Base-by-base conservation (phyloP, 2,797 vertebrate genomes). In the Danio tinwini region DNA sequence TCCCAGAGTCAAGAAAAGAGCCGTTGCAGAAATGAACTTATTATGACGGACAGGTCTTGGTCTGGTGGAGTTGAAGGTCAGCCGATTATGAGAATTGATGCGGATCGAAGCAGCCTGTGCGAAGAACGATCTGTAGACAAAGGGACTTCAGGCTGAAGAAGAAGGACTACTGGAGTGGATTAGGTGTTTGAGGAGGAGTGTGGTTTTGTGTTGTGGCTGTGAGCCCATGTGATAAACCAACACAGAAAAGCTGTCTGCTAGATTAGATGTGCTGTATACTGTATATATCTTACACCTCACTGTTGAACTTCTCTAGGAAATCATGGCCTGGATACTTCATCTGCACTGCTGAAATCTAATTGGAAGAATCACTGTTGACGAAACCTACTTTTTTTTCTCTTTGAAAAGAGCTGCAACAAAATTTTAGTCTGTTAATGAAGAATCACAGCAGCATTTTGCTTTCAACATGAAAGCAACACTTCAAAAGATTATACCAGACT, bases 21-120 rank as follows among this genome's bases (percentile, higher is more conserved):
- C 29, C 10, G 13, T 50, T 39, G 29, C 55, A 8, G 55, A 68
- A 52, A 70, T 37, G 14, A 9, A 78, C 8, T 50, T 19, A 61
- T 58, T 49, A 21, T 50, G n/a, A 61, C 69, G 55, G 76, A 61
- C 65, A 61, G 44, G 55, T 59, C 4, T 2, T 61, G 53, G 64
- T 61, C 75, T 69, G 53, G 44, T 69, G 55, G 42, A 67, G 42
- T 17, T 68, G 52, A 59, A 78, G 65, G 76, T 62, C 56, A 74
- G 72, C 69, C 55, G 65, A 70, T 78, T 78, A 69, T 78, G 65
- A 69, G 64, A 69, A 69, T 53, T 61, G 65, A 42, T 78, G 44
- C 17, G 12, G 76, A 78, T 78, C 64, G 44, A 78, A 78, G 65
- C n/a, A 78, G 53, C n/a, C 53, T 9, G 12, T 77, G 21, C 50